A percentile compares a stretch with the other conserved stretches of the same genome.
Conservation (phyloP, 2,797 vertebrate genomes). For the Enteromius afrohamiltoni region DNA sequence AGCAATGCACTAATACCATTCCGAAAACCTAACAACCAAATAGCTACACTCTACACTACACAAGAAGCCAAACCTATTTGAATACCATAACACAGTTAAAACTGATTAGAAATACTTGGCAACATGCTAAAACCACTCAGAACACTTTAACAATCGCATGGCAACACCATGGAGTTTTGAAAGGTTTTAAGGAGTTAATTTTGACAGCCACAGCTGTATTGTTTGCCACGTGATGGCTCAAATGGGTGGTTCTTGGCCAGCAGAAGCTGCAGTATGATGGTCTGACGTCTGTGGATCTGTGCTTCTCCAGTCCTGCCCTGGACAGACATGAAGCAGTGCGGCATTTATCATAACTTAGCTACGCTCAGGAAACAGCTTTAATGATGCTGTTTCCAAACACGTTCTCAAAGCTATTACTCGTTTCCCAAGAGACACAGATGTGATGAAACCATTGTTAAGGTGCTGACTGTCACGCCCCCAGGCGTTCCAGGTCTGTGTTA, state of each 20-base stretch:
- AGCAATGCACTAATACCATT: neutral
- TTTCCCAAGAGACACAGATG: slow-evolving; percentile 6
- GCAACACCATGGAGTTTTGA: neutral
- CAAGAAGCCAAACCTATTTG: neutral
- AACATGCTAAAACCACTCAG: neutral
- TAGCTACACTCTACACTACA: neutral
- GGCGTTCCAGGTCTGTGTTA: too few relatives aligned
- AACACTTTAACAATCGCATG: neutral
- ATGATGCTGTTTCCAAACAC: neutral
- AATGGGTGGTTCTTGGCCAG: neutral
- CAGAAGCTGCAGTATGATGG: neutral
- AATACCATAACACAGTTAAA: neutral
- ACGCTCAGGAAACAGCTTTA: neutral
- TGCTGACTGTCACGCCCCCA: neutral
- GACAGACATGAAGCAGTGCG: neutral
- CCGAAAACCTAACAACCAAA: neutral
- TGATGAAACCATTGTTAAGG: neutral
- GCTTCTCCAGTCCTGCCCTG: neutral
- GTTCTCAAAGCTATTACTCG: neutral
- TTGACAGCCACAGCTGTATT: neutral
- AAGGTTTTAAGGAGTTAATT: neutral
- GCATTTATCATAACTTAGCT: neutral
- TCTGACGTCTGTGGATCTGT: neutral
- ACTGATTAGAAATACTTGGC: too few relatives aligned
- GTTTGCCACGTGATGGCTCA: neutral